Evolutionary conservation across 2,888 invertebrate genomes (phyloP), one percentile per base, ranked within the genome.

Genomic region (Acholoe squamosa): DNA sequence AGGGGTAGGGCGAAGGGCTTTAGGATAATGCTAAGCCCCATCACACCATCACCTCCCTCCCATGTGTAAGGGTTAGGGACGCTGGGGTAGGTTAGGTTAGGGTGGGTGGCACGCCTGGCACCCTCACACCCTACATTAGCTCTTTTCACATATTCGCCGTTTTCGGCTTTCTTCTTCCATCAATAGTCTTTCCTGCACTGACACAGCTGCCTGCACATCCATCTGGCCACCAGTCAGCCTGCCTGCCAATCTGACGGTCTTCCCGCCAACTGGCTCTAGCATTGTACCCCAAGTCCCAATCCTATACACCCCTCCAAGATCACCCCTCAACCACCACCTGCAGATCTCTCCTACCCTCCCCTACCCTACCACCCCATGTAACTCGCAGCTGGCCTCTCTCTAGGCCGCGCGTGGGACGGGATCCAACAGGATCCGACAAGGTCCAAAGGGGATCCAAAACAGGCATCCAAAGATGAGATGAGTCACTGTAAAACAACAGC

Each of bases 361-460:
- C 61, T 14, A 7, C 61, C 19, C 1, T 19, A 7, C 61, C 61
- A n/a, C 14, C 61, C 22, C n/a, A 0, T 61, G n/a, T 14, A 61
- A 7, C 61, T 1, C 61, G 12, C 61, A 61, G 61, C 61, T 61
- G 61, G 61, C 61, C n/a, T 19, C 22, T 3, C 61, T 61, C 61
- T 19, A 19, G 61, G 61, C 61, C 61, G 61, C 61, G 22, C 22
- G 61, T 61, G 61, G 61, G 61, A 61, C 61, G 14, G 14, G 61
- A 61, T 61, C 61, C 61, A 61, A 61, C 61, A 61, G 61, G 61
- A 61, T 61, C 61, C 61, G 61, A 61, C n/a, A n/a, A n/a, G 61
- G 3, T 61, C 61, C 61, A 84, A 84, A 43, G n/a, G 14, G 33
- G 61, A 61, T 61, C 14, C 61, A n/a, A 61, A 61, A 19, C 61